A percentile compares a stretch with the other conserved stretches of the same genome.
phyloP scores from a whole-genome alignment of 2,113 vertebrate genomes.

The Cnemophilus loriae region DNA sequence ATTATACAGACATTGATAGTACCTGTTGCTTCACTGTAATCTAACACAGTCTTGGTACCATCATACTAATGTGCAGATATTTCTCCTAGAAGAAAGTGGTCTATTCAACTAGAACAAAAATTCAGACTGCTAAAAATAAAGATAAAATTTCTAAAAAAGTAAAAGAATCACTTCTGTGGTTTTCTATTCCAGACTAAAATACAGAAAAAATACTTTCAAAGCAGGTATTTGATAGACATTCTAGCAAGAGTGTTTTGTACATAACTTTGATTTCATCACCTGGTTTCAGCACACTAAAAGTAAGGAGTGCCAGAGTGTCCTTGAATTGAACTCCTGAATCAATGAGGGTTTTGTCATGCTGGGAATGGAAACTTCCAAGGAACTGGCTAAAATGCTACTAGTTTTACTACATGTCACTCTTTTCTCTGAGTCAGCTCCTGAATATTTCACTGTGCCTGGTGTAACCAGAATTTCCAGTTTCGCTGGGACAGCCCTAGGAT shows the following conservation, averaged over 20 bases:
- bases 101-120: not conserved
- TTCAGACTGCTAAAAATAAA: not conserved
- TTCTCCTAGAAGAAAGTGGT: not conserved
- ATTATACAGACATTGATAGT: not conserved
- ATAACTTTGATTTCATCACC: not conserved
- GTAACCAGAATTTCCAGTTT: conserved; percentile 32
- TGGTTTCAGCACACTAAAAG: not conserved
- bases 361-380: not conserved
- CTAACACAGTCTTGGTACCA: not conserved
- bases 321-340: conserved; percentile 25
- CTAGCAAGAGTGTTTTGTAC: not conserved
- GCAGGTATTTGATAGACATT: not conserved
- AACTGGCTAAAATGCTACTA: not conserved
- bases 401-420: not conserved
- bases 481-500: not conserved
- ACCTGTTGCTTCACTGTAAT: not conserved
- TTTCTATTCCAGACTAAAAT: not conserved
- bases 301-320: not conserved
- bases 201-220: not conserved
- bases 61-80: not conserved
- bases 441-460: not conserved
- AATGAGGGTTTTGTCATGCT: not conserved
- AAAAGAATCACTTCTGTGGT: not conserved
- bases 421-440: not conserved
- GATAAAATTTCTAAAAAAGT: not conserved